phyloP scores from a whole-genome alignment of 2,888 invertebrate genomes.

The Carpatolechia fugitivella region DNA sequence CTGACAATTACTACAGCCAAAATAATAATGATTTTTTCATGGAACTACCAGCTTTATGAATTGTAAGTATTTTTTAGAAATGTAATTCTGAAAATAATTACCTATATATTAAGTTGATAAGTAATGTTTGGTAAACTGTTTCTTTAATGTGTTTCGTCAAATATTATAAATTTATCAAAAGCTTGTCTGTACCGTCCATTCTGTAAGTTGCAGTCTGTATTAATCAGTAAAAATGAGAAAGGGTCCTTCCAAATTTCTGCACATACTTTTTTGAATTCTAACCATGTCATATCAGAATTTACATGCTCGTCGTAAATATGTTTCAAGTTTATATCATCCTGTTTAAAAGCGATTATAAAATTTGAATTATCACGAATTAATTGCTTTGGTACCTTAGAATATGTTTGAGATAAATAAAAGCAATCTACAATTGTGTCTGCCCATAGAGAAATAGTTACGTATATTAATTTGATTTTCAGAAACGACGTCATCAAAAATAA shows the following conservation, averaged over 20 bases:
- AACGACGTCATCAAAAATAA: conserved; percentile 19
- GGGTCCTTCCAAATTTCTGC: neutral
- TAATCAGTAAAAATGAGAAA: conserved; percentile 6
- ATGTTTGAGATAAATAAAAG: conserved; percentile 15
- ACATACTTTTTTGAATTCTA: neutral
- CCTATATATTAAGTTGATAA: too few species aligned
- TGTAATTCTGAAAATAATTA: too few species aligned
- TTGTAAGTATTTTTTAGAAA: too few species aligned
- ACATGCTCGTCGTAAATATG: conserved; percentile 7
- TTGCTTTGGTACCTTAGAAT: conserved; percentile 14
- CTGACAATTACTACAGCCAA: neutral
- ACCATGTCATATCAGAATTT: conserved; percentile 2
- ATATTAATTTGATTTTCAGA: conserved; percentile 19
- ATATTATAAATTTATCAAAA: neutral
- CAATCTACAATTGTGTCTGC: conserved; percentile 12
- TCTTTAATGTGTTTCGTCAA: neutral
- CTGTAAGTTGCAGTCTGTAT: conserved; percentile 23
- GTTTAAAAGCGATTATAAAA: conserved; percentile 3
- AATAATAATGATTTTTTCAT: neutral
- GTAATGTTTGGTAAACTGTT: too few species aligned
- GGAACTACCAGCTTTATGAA: neutral
- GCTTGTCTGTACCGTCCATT: neutral
- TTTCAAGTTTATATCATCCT: conserved; percentile 1
- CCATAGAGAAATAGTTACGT: conserved; percentile 14
- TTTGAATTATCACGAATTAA: conserved; percentile 7